Evolutionary conservation across 2,113 vertebrate genomes (phyloP), one percentile per base, ranked within the genome.

Genomic region (Choloepus hoffmanni): DNA sequence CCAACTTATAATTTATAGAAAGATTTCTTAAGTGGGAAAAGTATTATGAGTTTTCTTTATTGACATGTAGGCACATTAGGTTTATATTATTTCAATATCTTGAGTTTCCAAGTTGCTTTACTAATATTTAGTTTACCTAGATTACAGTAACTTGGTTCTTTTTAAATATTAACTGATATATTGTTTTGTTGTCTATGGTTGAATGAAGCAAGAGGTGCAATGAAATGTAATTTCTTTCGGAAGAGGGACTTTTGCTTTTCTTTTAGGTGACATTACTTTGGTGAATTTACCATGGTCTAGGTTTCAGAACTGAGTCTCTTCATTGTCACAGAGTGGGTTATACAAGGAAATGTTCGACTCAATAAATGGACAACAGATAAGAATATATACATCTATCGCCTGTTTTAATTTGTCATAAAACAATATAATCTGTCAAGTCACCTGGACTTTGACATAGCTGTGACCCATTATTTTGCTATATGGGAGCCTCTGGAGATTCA

Each of bases 1-100:
- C 72, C 74, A 93, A 23, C 19, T 97, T 40, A 9, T 94, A 68
- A 74, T 28, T 58, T 82, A 85, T 23, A 58, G 72, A 24, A 90
- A 76, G 23, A 96, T 78, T 30, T 95, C 79, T 65, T 93, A 83
- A 92, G 3, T 36, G 6, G 5, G 5, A 55, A 33, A 76, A 50
- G 3, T 24, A 18, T 63, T 85, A 55, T 24, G 19, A 63, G 16
- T 21, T 85, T 77, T 77, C n/a, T 13, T 85, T 67, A 48, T 2
- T 50, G 36, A 55, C 60, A 67, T 55, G 26, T 7, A 65, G 14
- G 65, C 53, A 67, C 2, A 4, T 76, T 85, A 36, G 12, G n/a
- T 45, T 43, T 77, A 15, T 77, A n/a, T 67, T n/a, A 43, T 55
- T 85, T 58, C 3, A 45, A 33, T 55, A 55, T 13, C 5, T 65